Base-by-base conservation (phyloP, 2,113 vertebrate species). In the Sprattus sprattus region DNA sequence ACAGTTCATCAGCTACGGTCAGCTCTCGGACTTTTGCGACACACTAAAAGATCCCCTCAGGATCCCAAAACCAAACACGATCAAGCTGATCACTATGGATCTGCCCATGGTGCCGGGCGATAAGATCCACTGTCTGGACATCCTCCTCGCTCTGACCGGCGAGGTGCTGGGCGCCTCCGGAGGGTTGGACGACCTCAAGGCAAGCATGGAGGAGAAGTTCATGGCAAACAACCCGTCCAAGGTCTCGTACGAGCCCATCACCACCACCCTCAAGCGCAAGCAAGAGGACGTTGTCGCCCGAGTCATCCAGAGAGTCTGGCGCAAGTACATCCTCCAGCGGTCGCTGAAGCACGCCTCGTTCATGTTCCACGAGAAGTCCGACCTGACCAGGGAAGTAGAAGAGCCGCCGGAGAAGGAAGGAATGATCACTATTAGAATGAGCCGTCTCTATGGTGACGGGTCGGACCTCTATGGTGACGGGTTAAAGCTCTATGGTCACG, bases 181-280 rank as follows among this genome's bases (percentile, higher is more conserved):
- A 28, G 96, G 96, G 45, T 98, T 98, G 97, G 98, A 99, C 0
- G 88, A 95, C n/a, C 94, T 99, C 50, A 99, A 98, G 91, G 94
- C 95, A 71, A 97, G 95, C 85, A 99, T 99, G 96, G 97, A 99
- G 92, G 97, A 99, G 91, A 99, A 98, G 89, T 99, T 99, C 91
- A 99, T 98, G 97, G 96, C 96, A 0, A 97, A 96, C 88, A 99
- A 99, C 83, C 97, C 97, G 0, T 98, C 97, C 0, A 98, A 98
- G 91, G 97, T 96, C 32, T 97, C 96, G 2, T 97, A 98, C 0
- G 97, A 99, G 85, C 98, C 98, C 89, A 98, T 99, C 92, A 97
- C 96, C 90, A 98, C 95, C 89, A 99, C 98, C 1, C 94, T 99
- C 86, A 95, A 95, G 83, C 95, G 97, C 82, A 99, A 99, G 78